phyloP scores from a whole-genome alignment of 1,140 invertebrate genomes.

The Bombus consobrinus region DNA sequence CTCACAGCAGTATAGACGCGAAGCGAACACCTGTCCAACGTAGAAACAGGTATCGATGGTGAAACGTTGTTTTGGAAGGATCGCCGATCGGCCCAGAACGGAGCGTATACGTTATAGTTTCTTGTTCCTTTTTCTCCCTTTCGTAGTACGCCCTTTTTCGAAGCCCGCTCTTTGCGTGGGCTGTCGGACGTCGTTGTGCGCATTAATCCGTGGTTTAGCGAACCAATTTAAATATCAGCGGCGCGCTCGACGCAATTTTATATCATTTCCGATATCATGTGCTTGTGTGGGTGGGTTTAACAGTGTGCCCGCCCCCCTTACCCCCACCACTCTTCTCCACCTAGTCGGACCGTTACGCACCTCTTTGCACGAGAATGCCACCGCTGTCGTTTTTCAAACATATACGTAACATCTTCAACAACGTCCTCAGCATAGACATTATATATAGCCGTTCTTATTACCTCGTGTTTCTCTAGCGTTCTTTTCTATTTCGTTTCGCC shows the following conservation, averaged over 20 bases:
- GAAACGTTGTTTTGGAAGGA: constrained; percentile 30
- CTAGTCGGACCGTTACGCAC: constrained; percentile 67
- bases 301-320: constrained; percentile 65
- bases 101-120: background rate
- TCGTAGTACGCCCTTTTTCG: constrained; percentile 55
- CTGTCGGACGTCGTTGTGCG: constrained; percentile 72
- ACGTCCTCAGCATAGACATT: constrained; percentile 3
- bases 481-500: constrained; percentile 1
- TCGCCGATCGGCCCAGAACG: background rate
- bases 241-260: constrained; percentile 83
- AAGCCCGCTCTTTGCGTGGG: constrained; percentile 63
- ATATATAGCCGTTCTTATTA: background rate
- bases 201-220: constrained; percentile 83
- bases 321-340: constrained; percentile 44
- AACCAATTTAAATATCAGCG: constrained; percentile 83
- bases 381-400: constrained; percentile 13
- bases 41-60: constrained; percentile 43
- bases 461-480: background rate
- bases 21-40: constrained; percentile 43
- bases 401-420: constrained; percentile 19
- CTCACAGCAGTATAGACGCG: background rate
- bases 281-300: constrained; percentile 80
- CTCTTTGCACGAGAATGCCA: constrained; percentile 49
- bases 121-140: constrained; percentile 17
- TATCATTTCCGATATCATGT: constrained; percentile 82